A percentile compares a stretch with the other conserved stretches of the same genome.
Evolutionary conservation across 2,888 invertebrate genomes (phyloP).

Genomic region (Gortyna flavago): DNA sequence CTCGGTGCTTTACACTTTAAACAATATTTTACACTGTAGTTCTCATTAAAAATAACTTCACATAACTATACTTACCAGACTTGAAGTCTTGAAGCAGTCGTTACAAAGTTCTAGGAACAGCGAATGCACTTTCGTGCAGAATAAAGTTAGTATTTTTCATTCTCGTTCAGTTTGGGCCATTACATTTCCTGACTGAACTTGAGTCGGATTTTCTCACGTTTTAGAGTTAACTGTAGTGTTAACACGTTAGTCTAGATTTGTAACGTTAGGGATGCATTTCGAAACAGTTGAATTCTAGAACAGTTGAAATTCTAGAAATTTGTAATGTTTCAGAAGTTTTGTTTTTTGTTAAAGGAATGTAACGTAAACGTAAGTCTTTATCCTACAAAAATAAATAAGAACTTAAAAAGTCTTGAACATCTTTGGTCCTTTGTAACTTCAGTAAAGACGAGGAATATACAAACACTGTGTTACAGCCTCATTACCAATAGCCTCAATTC

Average conservation of each 20-base stretch:
- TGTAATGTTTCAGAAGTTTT: background rate
- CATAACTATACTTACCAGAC: conserved; percentile 5
- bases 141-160: conserved; percentile 49
- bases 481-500: conserved; percentile 43
- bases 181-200: conserved; percentile 40
- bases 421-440: conserved; percentile 5
- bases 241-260: conserved; percentile 11
- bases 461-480: conserved; percentile 29
- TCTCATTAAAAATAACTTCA: conserved; percentile 25
- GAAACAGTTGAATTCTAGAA: conserved; percentile 8
- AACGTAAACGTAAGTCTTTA: background rate
- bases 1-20: conserved; percentile 4
- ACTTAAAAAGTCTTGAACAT: background rate
- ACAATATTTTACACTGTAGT: conserved; percentile 26
- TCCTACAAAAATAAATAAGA: background rate
- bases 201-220: conserved; percentile 49
- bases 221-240: conserved; percentile 32
- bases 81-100: conserved; percentile 41
- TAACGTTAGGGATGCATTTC: background rate
- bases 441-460: conserved; percentile 14
- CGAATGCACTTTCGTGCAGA: conserved; percentile 36
- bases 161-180: conserved; percentile 50
- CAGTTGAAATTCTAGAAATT: too few species aligned
- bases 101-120: conserved; percentile 34
- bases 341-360: background rate